Base-by-base conservation (phyloP, 2,113 vertebrate species). In the Artemisiospiza belli region DNA sequence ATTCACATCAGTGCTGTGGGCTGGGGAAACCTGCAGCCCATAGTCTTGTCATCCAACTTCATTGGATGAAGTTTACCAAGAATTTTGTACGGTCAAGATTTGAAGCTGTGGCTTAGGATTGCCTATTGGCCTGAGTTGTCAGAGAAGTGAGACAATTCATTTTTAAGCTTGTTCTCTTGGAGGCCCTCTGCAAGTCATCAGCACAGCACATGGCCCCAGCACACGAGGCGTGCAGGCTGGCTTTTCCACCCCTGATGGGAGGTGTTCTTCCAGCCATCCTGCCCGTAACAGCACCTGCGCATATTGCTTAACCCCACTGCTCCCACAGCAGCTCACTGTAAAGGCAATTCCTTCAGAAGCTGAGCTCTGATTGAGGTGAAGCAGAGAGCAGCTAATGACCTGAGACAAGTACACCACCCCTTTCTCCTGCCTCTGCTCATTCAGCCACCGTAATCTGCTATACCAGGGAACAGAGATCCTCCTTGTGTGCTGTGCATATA, bases 261-360 rank as follows among this genome's bases (percentile, higher is more conserved):
- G 13, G 9, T 0, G 1, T 1, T 83, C 30, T 49, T 90, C 52
- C 43, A 68, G 27, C 52, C 16, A 58, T 33, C 35, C 57, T 44
- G 27, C 0, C 0, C 61, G 25, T 9, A 28, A 9, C 0, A 0
- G 41, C 25, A 61, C 13, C 24, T 18, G 6, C 10, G 21, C 15
- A 5, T 13, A 24, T 15, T 37, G 49, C 14, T 81, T 63, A 51
- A 54, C 80, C 59, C 55, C 62, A 78, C 41, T 39, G 58, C 19
- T 94, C 79, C 73, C 41, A 35, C 3, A 24, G 74, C 44, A 51
- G 21, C 37, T 52, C 82, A 54, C 49, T 62, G 30, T 33, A 10
- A 91, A 70, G 86, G 47, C 3, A 2, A 44, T 76, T 69, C 44
- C 37, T 78, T 73, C 41, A 41, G 37, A 57, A 62, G 33, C 1